Conservation (phyloP, 2,113 vertebrate species). For the Triplophysa tibetana region DNA sequence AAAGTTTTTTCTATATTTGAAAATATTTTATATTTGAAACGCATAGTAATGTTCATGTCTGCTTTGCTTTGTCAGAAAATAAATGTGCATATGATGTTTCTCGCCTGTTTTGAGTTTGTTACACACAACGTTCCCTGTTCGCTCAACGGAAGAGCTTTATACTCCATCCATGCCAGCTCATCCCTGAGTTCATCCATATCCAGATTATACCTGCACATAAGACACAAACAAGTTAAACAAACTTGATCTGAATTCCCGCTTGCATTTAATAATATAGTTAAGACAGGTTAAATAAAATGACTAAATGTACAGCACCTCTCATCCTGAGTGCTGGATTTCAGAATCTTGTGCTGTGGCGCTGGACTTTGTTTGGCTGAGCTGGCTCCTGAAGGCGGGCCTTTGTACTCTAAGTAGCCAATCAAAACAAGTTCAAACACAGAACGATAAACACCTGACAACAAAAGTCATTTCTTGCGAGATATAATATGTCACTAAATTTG, state of each 20-base stretch:
- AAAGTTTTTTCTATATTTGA: no score
- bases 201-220: constrained; percentile 33
- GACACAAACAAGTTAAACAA: neutral
- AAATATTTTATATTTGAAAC: no score
- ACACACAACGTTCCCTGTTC: constrained; percentile 69
- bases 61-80: neutral
- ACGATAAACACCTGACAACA: neutral
- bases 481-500: neutral
- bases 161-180: constrained; percentile 79
- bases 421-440: constrained; percentile 12
- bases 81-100: constrained; percentile 40
- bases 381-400: constrained; percentile 87
- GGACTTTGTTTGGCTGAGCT: constrained; percentile 94
- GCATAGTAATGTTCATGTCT: no score
- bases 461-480: no score
- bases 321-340: constrained; percentile 75
- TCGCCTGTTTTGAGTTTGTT: constrained; percentile 73
- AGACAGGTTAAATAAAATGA: neutral
- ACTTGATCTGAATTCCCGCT: no score
- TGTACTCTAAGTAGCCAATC: constrained; percentile 74
- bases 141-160: constrained; percentile 71
- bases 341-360: constrained; percentile 82
- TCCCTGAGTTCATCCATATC: constrained; percentile 78
- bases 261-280: neutral
- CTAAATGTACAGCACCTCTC: constrained; percentile 57